Conservation (phyloP, 2,888 invertebrate genomes). For the Mesodorylaimus sp. region DNA sequence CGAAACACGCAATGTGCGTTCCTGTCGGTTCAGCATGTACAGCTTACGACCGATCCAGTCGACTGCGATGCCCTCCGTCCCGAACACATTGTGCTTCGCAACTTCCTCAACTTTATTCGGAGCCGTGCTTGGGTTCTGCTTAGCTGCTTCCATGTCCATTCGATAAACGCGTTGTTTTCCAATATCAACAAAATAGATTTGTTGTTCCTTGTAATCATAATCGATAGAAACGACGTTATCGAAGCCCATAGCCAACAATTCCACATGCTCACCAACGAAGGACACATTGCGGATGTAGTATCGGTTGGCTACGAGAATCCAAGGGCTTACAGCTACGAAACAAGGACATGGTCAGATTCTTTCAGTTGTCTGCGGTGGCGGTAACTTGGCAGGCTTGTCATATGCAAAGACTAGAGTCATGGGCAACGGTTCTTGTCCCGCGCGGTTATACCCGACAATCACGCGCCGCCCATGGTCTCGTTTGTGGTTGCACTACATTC, state of each 20-base stretch:
- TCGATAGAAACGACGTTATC: constrained; percentile 92
- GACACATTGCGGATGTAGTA: constrained; percentile 94
- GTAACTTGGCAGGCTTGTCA: no score
- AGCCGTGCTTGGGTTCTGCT: constrained; percentile 14
- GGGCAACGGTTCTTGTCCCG: no score
- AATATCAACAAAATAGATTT: constrained; percentile 86
- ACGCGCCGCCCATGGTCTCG: no score
- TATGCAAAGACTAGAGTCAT: no score
- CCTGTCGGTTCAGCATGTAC: constrained; percentile 88
- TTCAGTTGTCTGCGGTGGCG: not conserved
- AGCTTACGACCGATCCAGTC: constrained; percentile 85
- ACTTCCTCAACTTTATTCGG: constrained; percentile 45
- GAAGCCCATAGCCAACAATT: constrained; percentile 64
- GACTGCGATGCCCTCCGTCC: constrained; percentile 85
- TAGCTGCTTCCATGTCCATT: constrained; percentile 19
- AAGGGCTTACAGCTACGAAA: constrained; percentile 48
- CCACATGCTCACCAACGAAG: constrained; percentile 62
- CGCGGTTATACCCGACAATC: no score
- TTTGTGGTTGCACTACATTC: no score
- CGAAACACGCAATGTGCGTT: constrained; percentile 81
- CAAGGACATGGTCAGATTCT: not conserved
- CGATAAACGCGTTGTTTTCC: constrained; percentile 27
- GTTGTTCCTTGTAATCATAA: constrained; percentile 62
- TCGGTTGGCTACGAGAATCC: constrained; percentile 84
- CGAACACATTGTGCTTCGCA: constrained; percentile 76